Conservation (phyloP, 2,113 vertebrate genomes). For the Peromyscus polionotus region DNA sequence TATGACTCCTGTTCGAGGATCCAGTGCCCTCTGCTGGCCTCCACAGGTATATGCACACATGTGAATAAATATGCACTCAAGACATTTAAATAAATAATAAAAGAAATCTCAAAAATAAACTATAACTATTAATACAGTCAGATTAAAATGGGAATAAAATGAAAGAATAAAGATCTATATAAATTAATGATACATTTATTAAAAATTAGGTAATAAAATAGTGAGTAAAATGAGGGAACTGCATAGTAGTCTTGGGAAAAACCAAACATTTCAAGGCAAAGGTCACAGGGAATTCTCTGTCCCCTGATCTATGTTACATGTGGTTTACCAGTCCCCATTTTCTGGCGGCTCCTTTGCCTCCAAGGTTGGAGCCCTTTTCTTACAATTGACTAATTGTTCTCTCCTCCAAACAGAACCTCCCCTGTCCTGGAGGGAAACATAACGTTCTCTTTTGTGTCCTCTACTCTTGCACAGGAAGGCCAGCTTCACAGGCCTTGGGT, state of each 20-base stretch:
- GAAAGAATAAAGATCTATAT: not conserved
- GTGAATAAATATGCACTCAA: too few relatives aligned
- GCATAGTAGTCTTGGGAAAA: not conserved
- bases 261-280: conserved; percentile 27
- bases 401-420: not conserved
- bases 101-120: not conserved
- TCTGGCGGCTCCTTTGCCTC: not conserved
- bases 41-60: not conserved
- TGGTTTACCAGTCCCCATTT: too few relatives aligned
- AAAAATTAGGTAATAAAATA: conserved; percentile 32
- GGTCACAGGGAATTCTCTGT: not conserved
- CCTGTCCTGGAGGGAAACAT: not conserved
- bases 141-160: not conserved
- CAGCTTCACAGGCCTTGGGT: not conserved
- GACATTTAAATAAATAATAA: not conserved
- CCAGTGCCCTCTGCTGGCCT: not conserved
- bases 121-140: not conserved
- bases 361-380: not conserved
- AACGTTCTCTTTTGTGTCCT: not conserved
- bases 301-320: too few relatives aligned
- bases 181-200: not conserved
- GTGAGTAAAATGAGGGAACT: not conserved
- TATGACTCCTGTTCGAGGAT: not conserved
- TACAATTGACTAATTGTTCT: not conserved
- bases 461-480: not conserved